phyloP scores from a whole-genome alignment of 2,113 vertebrate genomes.

The Pelecanus crispus region DNA sequence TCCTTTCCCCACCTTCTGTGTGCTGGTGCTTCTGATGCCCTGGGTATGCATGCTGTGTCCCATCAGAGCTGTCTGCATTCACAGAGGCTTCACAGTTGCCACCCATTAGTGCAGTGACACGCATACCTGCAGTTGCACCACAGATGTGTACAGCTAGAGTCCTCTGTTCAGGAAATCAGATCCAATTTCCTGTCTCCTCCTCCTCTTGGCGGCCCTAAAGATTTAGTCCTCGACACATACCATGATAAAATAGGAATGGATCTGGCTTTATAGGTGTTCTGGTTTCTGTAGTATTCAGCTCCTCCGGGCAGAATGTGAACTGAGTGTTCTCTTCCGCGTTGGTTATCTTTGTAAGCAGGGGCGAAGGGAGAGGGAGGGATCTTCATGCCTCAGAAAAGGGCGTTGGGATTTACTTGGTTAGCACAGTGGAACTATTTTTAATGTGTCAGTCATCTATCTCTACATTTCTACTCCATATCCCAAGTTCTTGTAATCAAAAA shows the following conservation, averaged over 20 bases:
- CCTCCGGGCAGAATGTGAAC: background rate
- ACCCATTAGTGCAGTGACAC: background rate
- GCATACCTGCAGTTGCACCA: background rate
- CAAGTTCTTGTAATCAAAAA: background rate
- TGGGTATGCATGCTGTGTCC: background rate
- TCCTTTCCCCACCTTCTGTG: background rate
- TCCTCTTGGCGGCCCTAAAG: background rate
- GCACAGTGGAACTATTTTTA: background rate
- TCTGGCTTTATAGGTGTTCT: background rate
- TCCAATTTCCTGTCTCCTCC: background rate
- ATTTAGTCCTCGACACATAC: background rate
- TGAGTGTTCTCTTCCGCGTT: accelerated
- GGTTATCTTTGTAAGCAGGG: background rate
- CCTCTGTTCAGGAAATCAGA: background rate
- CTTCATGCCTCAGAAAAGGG: background rate
- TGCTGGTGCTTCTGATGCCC: background rate
- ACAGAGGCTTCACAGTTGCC: background rate
- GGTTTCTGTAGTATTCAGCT: background rate
- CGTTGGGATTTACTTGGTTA: background rate
- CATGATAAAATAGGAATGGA: background rate
- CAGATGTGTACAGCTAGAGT: background rate
- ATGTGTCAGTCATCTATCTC: background rate
- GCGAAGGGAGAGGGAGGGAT: accelerated
- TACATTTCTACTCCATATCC: background rate
- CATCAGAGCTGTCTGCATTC: background rate